Base-by-base conservation (phyloP, 2,888 invertebrate species). In the Mechanitis mazaeus region DNA sequence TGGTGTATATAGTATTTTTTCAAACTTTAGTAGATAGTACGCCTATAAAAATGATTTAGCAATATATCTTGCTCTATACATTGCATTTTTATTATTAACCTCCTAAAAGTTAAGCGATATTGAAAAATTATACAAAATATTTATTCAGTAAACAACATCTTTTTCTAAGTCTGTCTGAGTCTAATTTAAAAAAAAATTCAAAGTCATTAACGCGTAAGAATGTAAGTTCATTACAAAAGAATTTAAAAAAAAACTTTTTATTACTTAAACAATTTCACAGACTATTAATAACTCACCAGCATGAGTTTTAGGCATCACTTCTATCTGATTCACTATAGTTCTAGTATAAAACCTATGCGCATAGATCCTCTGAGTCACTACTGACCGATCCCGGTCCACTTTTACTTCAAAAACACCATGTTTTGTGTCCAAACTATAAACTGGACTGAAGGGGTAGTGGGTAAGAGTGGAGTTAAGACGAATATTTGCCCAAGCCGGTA, bases 401-500 rank as follows among this genome's bases (percentile, higher is more conserved):
- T 79, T 80, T 2, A 90, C 89, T 74, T 84, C 85, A 67, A 91
- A 91, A 1, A 80, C 85, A 0, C 86, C 91, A 42, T 85, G 84
- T 66, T 73, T 85, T 0, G 90, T 90, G 63, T 91, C 84, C 62
- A 91, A 68, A 55, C 84, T 89, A 71, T 91, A 91, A 1, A 85
- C 73, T 0, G 89, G 87, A 47, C 77, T 82, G 63, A 78, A 84
- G 0, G 83, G 83, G 33, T 75, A 72, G 50, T 84, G 81, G 0
- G 83, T 82, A 3, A 90, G 65, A 0, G 90, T 90, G 0, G 90
- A 90, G 65, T 90, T 90, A 0, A 91, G 79, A 20, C 90, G 77
- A 38, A 92, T 81, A 70, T 92, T 92, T 3, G 91, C 85, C 90
- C 91, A 92, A 59, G 90, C 91, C n/a, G 92, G 93, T 45, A 93